Evolutionary conservation across 2,113 vertebrate genomes (phyloP), one percentile per base, ranked within the genome.

Genomic region (Antennarius striatus): DNA sequence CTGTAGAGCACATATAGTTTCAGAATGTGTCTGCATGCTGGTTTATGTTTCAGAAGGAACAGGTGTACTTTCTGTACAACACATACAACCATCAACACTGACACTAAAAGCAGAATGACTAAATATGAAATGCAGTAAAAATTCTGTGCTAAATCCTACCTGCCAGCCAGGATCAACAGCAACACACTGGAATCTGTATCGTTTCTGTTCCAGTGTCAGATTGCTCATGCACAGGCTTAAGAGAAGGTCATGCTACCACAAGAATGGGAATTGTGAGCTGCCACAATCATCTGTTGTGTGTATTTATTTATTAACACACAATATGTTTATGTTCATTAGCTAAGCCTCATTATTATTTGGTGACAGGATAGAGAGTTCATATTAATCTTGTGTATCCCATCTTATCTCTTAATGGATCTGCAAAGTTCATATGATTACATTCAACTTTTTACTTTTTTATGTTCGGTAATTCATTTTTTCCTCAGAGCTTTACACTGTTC

Each of bases 201-300:
- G 32, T 59, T 69, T 69, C 49, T 13, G 40, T 53, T 73, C 63
- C 83, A 75, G 85, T 79, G 65, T 84, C 51, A 4, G 67, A 79
- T 81, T 73, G 78, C 79, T 87, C 71, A 68, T 50, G 68, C 69
- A 43, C 65, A 28, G 68, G 81, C 73, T 86, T 68, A 66, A 52
- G 76, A 79, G 79, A 87, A 88, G 83, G 88, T 89, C 89, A 84
- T 11, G 56, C 55, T 42, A 64, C 77, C 78, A 56, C 81, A 82
- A 79, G 70, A 69, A 81, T 72, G 72, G 22, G 48, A 81, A 72
- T 75, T 70, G 72, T 62, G 75, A 75, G 71, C 71, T 68, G 13
- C 4, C 58, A 43, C 42, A 43, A 43, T 43, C 42, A 43, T 43
- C 43, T 68, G 64, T 69, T 61, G 58, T 54, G 52, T 62, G 45